Evolutionary conservation across 64 coral and sea anemone genomes (phyloP).

Genomic region (Exaiptasia diaphana): DNA sequence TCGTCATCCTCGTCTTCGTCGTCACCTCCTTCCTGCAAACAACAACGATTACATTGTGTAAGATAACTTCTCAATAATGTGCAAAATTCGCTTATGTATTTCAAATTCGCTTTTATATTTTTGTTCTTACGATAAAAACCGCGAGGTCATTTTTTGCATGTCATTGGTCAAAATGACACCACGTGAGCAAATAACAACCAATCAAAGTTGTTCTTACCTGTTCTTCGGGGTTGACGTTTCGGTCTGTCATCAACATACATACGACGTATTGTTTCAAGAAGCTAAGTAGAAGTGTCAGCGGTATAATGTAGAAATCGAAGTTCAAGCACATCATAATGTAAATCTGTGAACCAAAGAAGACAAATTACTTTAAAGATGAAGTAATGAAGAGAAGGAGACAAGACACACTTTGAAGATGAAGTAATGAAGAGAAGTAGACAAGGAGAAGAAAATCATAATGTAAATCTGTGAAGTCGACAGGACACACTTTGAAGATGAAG

Average conservation of each 20-base stretch:
- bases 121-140: no score
- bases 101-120: no score
- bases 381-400: no score
- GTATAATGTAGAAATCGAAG: slow-evolving; percentile 97
- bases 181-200: no score
- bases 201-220: no score
- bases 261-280: slow-evolving; percentile 98
- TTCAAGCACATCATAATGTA: slow-evolving; percentile 99
- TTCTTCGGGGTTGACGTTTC: slow-evolving; percentile 89
- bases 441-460: not conserved
- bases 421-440: no score
- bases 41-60: no score
- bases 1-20: slow-evolving; percentile 89
- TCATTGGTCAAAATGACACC: no score
- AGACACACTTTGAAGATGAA: no score
- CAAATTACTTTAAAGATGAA: not conserved
- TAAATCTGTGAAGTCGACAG: not conserved
- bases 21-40: slow-evolving; percentile 80
- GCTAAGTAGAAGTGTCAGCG: slow-evolving; percentile 74
- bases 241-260: slow-evolving; percentile 82
- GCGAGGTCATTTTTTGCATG: no score
- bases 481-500: not conserved
- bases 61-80: no score
- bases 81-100: no score
- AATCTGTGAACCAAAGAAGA: slow-evolving; percentile 53